Percentiles rank a stretch among this genome's conserved stretches.
phyloP scores from a whole-genome alignment of 2,888 invertebrate genomes.

The Drosophila kanekoi region DNA sequence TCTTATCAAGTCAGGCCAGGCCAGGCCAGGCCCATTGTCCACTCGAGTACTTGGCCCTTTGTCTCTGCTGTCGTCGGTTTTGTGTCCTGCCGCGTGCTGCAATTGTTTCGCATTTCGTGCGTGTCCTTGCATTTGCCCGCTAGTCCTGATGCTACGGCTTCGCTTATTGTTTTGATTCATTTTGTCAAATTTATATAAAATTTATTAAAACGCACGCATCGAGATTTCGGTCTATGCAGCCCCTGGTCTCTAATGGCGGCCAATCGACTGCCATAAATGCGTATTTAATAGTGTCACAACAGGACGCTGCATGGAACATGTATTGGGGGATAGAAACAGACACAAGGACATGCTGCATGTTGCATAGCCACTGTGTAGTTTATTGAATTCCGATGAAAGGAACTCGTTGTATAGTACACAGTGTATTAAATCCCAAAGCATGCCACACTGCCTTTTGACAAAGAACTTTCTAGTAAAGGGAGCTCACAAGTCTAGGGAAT shows the following conservation, averaged over 20 bases:
- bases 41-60: slow-evolving; percentile 64
- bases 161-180: slow-evolving; percentile 74
- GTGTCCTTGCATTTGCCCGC: slow-evolving; percentile 69
- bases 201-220: slow-evolving; percentile 73
- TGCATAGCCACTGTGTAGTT: too few species aligned
- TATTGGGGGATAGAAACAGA: neutral
- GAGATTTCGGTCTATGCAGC: slow-evolving; percentile 19
- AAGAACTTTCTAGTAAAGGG: neutral
- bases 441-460: slow-evolving; percentile 32
- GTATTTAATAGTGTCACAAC: slow-evolving; percentile 75
- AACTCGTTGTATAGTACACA: neutral
- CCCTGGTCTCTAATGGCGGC: slow-evolving; percentile 15
- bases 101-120: slow-evolving; percentile 67
- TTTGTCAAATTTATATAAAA: slow-evolving; percentile 83
- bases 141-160: slow-evolving; percentile 22
- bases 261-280: slow-evolving; percentile 52
- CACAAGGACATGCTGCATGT: slow-evolving; percentile 13
- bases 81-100: slow-evolving; percentile 64
- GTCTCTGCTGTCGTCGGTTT: slow-evolving; percentile 65
- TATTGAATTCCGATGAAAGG: slow-evolving; percentile 23
- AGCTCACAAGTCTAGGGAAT: neutral
- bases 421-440: slow-evolving; percentile 21
- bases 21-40: slow-evolving; percentile 56
- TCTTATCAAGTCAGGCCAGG: slow-evolving; percentile 43
- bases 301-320: slow-evolving; percentile 24